Evolutionary conservation across 1,140 invertebrate species (phyloP), one percentile per base, ranked within the genome.

Genomic region (Ectropis grisescens): DNA sequence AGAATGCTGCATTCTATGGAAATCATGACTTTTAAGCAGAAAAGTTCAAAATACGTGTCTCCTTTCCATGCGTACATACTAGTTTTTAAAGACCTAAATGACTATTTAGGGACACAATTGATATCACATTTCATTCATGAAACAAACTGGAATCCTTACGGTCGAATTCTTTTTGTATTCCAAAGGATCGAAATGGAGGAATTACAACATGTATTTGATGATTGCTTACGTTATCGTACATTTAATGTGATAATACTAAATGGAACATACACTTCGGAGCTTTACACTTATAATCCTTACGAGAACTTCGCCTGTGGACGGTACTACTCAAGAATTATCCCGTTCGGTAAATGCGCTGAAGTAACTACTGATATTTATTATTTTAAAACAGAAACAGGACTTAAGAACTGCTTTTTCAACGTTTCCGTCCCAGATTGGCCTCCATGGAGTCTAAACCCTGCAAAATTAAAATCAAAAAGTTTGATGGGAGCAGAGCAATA

Each of bases 401-500:
- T 49, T 9, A 23, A 16, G 30, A 37, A n/a, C 11, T 75, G 70
- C 29, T 57, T 47, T 0, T 38, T 71, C 5, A 52, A 47, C 14
- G 38, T 52, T 1, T 40, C 38, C 1, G 29, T 41, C 5, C 16
- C 58, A 1, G 42, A 67, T 11, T 57, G 57, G 40, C 67, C 66
- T 10, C 69, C 67, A 0, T 67, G 48, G 15, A 33, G 41, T 2
- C 49, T 65, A 1, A 32, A 66, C 14, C 44, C 38, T 1, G 8
- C 13, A 8, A 31, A 13, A 37, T 37, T n/a, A 11, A 31, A 33
- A 29, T 5, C 11, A 16, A 7, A 29, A 32, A 2, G 28, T 0
- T 1, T 26, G 10, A 12, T 40, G 2, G 70, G 67, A 12, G 27
- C 56, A 11, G 68, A 76, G 29, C 56, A 76, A 30, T 61, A 48